phyloP scores from a whole-genome alignment of 2,888 invertebrate genomes.

The Ptilodon capucinus region DNA sequence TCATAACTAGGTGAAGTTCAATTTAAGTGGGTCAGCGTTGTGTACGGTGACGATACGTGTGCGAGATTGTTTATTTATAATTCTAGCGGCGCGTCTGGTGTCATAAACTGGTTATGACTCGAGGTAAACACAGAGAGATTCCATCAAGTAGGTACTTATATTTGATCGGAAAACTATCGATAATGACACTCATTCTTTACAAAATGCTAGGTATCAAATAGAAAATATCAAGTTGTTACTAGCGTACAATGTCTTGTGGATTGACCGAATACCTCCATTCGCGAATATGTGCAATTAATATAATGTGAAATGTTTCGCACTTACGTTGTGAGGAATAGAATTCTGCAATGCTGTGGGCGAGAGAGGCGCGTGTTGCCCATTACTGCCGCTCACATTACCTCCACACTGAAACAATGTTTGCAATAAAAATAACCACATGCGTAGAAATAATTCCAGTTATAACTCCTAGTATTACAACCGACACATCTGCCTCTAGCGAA shows the following conservation, averaged over 20 bases:
- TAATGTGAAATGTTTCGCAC: conserved; percentile 34
- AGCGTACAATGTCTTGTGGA: too few relatives aligned
- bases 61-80: neutral
- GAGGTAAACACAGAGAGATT: too few relatives aligned
- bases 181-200: neutral
- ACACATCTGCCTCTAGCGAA: conserved; percentile 36
- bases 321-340: conserved; percentile 74
- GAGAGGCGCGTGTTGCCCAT: conserved; percentile 77
- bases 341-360: conserved; percentile 78
- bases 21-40: neutral
- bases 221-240: neutral
- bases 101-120: neutral
- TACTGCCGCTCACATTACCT: conserved; percentile 71
- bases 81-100: neutral
- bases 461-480: conserved; percentile 13
- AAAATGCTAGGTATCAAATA: too few relatives aligned
- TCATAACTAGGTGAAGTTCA: neutral
- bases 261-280: too few relatives aligned
- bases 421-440: conserved; percentile 45
- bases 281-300: conserved; percentile 20
- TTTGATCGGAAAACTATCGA: too few relatives aligned
- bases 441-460: conserved; percentile 30
- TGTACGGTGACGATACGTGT: neutral
- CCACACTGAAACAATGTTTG: conserved; percentile 66
- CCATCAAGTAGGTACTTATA: too few relatives aligned